Conservation (phyloP, 2,797 vertebrate species). For the Chromobotia macracanthus region DNA sequence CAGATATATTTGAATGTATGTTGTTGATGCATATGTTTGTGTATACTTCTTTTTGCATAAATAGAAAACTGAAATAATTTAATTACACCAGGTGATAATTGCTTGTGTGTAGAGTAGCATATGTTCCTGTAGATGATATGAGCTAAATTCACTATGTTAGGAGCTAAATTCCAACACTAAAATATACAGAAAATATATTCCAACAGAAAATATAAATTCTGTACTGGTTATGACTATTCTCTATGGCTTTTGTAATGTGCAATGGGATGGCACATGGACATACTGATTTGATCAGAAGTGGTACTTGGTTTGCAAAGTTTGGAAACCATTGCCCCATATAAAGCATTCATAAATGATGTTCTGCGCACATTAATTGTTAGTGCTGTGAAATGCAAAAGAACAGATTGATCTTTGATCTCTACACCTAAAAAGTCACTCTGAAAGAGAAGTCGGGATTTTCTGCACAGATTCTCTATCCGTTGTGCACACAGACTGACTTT, state of each 20-base stretch:
- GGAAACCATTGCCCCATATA: neutral
- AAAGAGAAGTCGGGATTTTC: neutral
- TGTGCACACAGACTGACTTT: constrained; percentile 20
- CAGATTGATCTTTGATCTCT: neutral
- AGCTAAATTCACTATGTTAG: neutral
- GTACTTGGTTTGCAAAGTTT: neutral
- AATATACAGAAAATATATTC: no score
- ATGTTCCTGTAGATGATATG: neutral
- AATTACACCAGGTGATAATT: neutral
- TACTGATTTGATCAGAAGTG: neutral
- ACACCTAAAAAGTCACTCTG: neutral
- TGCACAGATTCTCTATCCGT: neutral
- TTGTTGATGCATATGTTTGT: neutral
- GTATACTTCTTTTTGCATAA: neutral
- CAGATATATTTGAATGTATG: neutral
- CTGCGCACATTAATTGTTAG: neutral
- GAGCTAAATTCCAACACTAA: neutral
- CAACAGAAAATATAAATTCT: neutral
- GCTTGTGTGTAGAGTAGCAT: neutral
- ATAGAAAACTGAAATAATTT: neutral
- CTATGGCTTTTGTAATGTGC: neutral
- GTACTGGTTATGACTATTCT: neutral
- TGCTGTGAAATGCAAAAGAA: constrained; percentile 7
- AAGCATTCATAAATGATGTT: constrained; percentile 11
- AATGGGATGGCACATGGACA: neutral